phyloP scores from a whole-genome alignment of 2,888 invertebrate genomes.

The Neuroscelio doddi region DNA sequence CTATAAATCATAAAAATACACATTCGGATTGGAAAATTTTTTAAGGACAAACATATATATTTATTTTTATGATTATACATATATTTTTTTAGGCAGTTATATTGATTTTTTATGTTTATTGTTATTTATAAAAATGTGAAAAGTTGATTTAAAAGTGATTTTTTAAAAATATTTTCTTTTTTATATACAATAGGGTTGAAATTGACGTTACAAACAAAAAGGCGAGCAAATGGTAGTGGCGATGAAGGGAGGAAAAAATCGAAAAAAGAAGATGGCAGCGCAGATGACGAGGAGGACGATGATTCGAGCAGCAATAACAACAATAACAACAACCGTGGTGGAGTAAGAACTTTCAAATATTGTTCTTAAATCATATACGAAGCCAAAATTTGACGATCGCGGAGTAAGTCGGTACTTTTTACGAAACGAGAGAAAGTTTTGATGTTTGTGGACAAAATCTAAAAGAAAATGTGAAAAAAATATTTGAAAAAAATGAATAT shows the following conservation, averaged over 20 bases:
- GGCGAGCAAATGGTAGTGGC: constrained; percentile 70
- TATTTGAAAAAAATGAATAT: too few relatives aligned
- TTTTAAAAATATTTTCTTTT: too few relatives aligned
- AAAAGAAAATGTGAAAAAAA: too few relatives aligned
- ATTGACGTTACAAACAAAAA: constrained; percentile 90
- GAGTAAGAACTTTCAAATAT: constrained; percentile 61
- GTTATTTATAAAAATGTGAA: too few relatives aligned
- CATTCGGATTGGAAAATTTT: too few relatives aligned
- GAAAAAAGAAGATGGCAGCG: constrained; percentile 70
- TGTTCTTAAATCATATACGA: not conserved
- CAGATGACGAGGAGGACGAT: constrained; percentile 73
- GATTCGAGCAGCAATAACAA: constrained; percentile 77
- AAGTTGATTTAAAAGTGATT: too few relatives aligned
- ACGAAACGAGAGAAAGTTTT: not conserved
- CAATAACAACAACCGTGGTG: constrained; percentile 58
- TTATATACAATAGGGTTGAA: constrained; percentile 79
- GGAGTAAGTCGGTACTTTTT: not conserved
- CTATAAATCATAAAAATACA: too few relatives aligned
- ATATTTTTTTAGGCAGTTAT: too few relatives aligned
- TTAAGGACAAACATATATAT: too few relatives aligned
- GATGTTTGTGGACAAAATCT: not conserved
- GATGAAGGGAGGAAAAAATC: constrained; percentile 65
- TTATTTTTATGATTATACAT: too few relatives aligned
- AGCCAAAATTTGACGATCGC: not conserved
- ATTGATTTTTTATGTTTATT: too few relatives aligned